Evolutionary conservation across 2,888 invertebrate species (phyloP), one percentile per base, ranked within the genome.

Genomic region (Cryptus viduatorius): DNA sequence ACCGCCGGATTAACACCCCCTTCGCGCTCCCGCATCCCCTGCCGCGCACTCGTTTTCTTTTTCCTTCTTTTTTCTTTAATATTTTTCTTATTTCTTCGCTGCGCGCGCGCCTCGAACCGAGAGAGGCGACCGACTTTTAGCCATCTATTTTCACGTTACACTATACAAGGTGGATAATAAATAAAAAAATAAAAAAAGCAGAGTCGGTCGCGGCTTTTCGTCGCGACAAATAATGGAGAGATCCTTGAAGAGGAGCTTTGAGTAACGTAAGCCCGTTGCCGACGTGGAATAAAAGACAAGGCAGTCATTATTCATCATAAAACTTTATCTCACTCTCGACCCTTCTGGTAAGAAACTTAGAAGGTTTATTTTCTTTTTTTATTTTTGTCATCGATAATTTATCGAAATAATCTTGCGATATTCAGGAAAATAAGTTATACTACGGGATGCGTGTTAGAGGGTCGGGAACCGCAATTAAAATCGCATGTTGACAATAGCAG

Each of bases 181-280:
- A 29, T 31, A 29, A 7, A 14, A 29, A 29, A 31, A 14, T 4
- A 56, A 56, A 61, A 61, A 61, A 61, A n/a, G 29, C 29, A n/a
- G 5, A 31, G 31, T 48, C 10, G 48, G 31, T 31, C 61, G 31
- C 19, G 79, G 83, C 75, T 83, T 76, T 79, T 79, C 79, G 79
- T 83, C 76, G 76, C 65, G 69, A 83, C 75, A 75, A 79, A 83
- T 79, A 83, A 83, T 79, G 79, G 59, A 65, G 75, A 79, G 61
- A 12, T 69, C 61, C 75, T 75, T 71, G 75, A 83, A 53, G 83
- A 53, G 64, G 50, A 83, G 82, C 85, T 76, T 83, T 82, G 86
- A 87, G 88, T 84, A 87, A 88, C 83, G 73, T 78, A 75, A 61
- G 78, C 65, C 86, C 79, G 67, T 69, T 24, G 42, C 80, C 68